These are phyloP conservation scores for Thymelicus acteon DNA, from an alignment of 2,888 invertebrate genomes.

Conservation along the genomic window DNA sequence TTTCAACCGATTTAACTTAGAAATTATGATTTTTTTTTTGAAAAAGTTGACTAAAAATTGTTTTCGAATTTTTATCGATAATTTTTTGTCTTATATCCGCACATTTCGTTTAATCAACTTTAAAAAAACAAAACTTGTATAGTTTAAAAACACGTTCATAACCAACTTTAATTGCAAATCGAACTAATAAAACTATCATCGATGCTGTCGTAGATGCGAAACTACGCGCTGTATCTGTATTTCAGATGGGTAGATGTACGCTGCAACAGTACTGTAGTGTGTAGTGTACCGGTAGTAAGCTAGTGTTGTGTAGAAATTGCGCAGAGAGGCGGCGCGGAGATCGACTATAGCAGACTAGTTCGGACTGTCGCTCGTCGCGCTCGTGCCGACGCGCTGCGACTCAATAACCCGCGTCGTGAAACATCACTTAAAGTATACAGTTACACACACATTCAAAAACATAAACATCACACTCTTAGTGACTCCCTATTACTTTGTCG, in stretches of 20 bases:
- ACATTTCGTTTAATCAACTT: too few species aligned
- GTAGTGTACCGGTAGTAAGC: constrained; percentile 40
- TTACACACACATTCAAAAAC: constrained; percentile 28
- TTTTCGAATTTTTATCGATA: too few species aligned
- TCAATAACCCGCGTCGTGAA: constrained; percentile 43
- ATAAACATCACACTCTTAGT: background rate
- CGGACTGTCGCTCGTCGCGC: constrained; percentile 63
- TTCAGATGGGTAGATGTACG: constrained; percentile 35
- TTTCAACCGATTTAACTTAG: too few species aligned
- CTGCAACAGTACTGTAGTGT: constrained; percentile 49
- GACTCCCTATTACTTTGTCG: background rate
- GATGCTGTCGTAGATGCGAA: background rate
- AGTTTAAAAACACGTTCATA: background rate
- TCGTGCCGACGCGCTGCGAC: constrained; percentile 54
- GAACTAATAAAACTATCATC: constrained; percentile 3
- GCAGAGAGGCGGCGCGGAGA: constrained; percentile 69
- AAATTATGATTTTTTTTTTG: too few species aligned
- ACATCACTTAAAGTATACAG: constrained; percentile 35
- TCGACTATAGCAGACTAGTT: constrained; percentile 59
- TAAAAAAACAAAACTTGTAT: too few species aligned
- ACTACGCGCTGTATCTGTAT: constrained; percentile 32
- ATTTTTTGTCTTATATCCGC: too few species aligned
- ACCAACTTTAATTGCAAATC: background rate
- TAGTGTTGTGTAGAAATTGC: constrained; percentile 62
- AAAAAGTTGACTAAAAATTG: too few species aligned